phyloP scores from a whole-genome alignment of 2,797 vertebrate species.

The Podarcis lilfordi region DNA sequence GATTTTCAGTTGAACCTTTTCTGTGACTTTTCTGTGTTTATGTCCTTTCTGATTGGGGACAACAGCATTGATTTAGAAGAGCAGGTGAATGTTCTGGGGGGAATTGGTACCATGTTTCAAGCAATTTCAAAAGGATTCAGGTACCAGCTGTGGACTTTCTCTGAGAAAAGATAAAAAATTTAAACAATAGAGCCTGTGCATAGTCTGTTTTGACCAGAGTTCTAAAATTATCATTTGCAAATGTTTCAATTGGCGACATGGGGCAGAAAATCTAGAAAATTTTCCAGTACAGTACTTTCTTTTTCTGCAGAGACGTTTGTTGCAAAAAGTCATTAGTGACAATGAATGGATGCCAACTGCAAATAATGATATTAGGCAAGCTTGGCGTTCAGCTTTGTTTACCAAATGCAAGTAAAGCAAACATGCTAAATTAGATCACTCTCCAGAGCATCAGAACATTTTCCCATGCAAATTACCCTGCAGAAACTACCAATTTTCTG shows the following conservation, averaged over 20 bases:
- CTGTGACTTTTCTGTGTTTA: background rate
- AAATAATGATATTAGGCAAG: no score
- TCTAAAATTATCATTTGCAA: conserved; percentile 19
- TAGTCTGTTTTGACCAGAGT: background rate
- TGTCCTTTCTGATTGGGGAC: conserved; percentile 7
- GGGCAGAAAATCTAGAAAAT: no score
- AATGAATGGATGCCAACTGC: no score
- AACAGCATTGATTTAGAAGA: conserved; percentile 37
- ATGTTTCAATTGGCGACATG: background rate
- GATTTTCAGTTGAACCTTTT: conserved; percentile 33
- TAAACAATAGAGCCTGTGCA: background rate
- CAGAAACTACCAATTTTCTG: no score
- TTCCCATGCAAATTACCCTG: background rate
- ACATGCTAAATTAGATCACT: no score
- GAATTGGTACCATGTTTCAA: conserved; percentile 31
- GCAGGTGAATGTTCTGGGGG: conserved; percentile 28
- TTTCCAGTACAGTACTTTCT: no score
- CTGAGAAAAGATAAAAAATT: background rate
- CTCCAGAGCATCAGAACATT: background rate
- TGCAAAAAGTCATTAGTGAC: no score
- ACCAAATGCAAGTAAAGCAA: no score
- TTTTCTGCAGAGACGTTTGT: no score
- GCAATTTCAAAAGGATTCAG: conserved; percentile 18
- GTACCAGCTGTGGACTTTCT: conserved; percentile 4
- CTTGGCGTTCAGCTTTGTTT: no score